A percentile compares a stretch with the other conserved stretches of the same genome.
phyloP scores from a whole-genome alignment of 1,140 invertebrate genomes.

The Lycorma delicatula region DNA sequence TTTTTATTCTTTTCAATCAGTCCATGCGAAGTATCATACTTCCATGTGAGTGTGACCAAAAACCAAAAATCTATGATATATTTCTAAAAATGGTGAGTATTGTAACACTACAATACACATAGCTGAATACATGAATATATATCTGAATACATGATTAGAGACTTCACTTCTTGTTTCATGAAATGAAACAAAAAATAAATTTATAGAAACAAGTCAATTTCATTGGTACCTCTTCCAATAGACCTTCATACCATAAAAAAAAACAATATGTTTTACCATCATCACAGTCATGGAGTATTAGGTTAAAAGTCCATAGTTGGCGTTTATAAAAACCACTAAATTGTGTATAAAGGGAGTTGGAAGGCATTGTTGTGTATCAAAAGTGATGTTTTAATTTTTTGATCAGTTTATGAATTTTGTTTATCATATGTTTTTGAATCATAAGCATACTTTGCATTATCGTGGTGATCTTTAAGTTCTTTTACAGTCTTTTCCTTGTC shows the following conservation, averaged over 20 bases:
- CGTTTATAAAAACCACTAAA: conserved; percentile 18
- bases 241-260: conserved; percentile 20
- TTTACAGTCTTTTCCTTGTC: not conserved
- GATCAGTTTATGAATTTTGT: not conserved
- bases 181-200: conserved; percentile 1
- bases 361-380: conserved; percentile 15
- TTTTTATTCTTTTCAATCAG: not conserved
- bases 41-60: not conserved
- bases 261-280: conserved; percentile 18
- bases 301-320: conserved; percentile 22
- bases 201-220: conserved; percentile 16
- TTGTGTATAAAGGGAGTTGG: conserved; percentile 13
- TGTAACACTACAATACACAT: not conserved
- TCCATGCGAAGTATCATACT: not conserved
- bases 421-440: not conserved
- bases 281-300: conserved; percentile 16
- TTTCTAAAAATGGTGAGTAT: not conserved
- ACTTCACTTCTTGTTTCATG: not conserved
- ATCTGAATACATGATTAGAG: conserved; percentile 1
- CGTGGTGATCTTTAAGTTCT: not conserved
- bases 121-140: not conserved
- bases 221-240: conserved; percentile 13
- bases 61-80: not conserved
- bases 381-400: conserved; percentile 13
- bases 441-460: conserved; percentile 4